Base-by-base conservation (phyloP, 2,888 invertebrate species). In the Ephialtes manifestator region DNA sequence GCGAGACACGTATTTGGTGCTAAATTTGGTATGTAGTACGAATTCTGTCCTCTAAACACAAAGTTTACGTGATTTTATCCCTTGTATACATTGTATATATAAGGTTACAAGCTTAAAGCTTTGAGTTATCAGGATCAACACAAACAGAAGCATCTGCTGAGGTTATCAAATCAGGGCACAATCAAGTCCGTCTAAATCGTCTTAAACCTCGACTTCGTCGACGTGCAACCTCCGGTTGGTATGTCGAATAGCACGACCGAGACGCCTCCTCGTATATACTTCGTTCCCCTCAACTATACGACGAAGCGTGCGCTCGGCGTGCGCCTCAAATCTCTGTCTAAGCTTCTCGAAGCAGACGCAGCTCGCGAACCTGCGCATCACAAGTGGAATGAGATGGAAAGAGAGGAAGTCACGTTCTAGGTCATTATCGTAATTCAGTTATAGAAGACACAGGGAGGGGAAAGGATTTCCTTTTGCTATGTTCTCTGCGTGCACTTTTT, bases 141-240 rank as follows among this genome's bases (percentile, higher is more conserved):
- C 15, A 15, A 55, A 35, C 71, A 15, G 43, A 4, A 60, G 20
- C 65, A 43, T 48, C 65, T 68, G 65, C n/a, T 8, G 60, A 63
- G 67, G 55, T 74, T 75, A 79, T 79, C 76, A 53, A 85, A 82
- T 79, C 74, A 81, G 72, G 67, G 80, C 77, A 71, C 86, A 86
- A 87, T 87, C 86, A 77, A 86, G 87, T 87, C 86, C 85, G 87
- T 68, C 85, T 85, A 85, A 88, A 87, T 87, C 60, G 65, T 39
- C 65, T 65, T 65, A 65, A 31, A 35, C n/a, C 35, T n/a, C 39
- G 10, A 20, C 39, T 18, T 70, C 48, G n/a, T 48, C 67, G 31
- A 20, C 20, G 11, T 58, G 24, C 8, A 20, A 11, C 24, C 28
- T 58, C 10, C 39, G 55, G 28, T 31, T 15, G 39, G 10, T 3